Percentiles rank a stretch among this genome's conserved stretches.
Evolutionary conservation across 2,113 vertebrate species (phyloP).

Genomic region (Anoplopoma fimbria): DNA sequence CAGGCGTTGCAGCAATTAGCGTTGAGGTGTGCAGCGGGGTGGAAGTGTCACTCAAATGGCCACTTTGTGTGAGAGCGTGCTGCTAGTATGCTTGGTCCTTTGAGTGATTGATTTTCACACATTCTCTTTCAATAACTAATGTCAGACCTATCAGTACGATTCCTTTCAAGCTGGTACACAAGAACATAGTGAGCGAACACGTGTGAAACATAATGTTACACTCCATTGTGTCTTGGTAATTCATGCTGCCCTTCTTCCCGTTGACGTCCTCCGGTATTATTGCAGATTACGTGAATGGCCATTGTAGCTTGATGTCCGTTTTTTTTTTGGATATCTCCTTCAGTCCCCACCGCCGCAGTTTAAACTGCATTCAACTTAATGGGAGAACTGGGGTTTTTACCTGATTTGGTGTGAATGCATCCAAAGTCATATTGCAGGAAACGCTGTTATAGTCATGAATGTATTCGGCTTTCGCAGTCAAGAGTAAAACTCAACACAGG

Average conservation of each 20-base stretch:
- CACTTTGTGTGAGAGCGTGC: not conserved
- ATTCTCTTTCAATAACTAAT: too few relatives aligned
- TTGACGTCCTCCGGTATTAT: not conserved
- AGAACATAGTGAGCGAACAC: not conserved
- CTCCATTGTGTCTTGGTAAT: not conserved
- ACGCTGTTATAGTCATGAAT: not conserved
- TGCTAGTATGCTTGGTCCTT: too few relatives aligned
- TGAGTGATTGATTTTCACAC: too few relatives aligned
- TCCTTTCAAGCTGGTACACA: too few relatives aligned
- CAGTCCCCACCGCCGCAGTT: not conserved
- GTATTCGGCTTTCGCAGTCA: not conserved
- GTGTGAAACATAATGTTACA: not conserved
- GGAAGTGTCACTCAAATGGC: not conserved
- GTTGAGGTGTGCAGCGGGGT: not conserved
- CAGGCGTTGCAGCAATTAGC: too few relatives aligned
- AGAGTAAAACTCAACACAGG: constrained; percentile 32
- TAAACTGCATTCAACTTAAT: not conserved
- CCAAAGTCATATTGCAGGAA: not conserved
- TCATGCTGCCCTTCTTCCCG: not conserved
- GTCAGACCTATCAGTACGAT: too few relatives aligned
- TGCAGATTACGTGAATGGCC: too few relatives aligned
- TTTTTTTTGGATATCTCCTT: not conserved
- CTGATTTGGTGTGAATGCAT: not conserved
- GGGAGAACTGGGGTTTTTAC: not conserved
- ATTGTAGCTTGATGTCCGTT: not conserved